Evolutionary conservation across 2,888 invertebrate species (phyloP).

Genomic region (Cryptocephalus moraei): DNA sequence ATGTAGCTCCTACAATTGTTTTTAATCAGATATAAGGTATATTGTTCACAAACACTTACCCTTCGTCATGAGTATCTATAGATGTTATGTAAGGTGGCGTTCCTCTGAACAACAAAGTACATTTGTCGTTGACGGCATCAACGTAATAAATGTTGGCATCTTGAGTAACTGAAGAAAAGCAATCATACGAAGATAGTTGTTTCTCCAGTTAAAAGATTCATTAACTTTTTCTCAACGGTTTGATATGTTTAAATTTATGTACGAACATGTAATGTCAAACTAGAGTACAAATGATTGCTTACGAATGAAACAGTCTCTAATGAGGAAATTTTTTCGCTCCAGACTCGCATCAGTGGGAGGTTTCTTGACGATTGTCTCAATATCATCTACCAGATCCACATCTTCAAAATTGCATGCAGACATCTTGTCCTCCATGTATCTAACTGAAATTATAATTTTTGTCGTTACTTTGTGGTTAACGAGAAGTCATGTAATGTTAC

Average conservation of each 20-base stretch:
- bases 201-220: not conserved
- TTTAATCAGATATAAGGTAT: too few species aligned
- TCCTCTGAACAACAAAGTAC: conserved; percentile 36
- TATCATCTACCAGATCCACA: conserved; percentile 16
- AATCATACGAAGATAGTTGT: too few species aligned
- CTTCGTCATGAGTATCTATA: conserved; percentile 43
- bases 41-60: conserved; percentile 31
- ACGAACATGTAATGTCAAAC: not conserved
- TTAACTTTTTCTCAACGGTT: too few species aligned
- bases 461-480: too few species aligned
- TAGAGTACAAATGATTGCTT: conserved; percentile 22
- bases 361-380: conserved; percentile 14
- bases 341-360: conserved; percentile 44
- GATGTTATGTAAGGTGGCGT: conserved; percentile 36
- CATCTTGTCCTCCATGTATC: not conserved
- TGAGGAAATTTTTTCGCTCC: conserved; percentile 39
- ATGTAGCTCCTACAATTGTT: conserved; percentile 35
- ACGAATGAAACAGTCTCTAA: conserved; percentile 50
- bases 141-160: conserved; percentile 43
- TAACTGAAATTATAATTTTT: too few species aligned
- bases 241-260: too few species aligned
- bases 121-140: conserved; percentile 41
- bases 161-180: conserved; percentile 15
- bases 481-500: too few species aligned
- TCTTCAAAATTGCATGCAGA: conserved; percentile 23